Percentiles rank a stretch among this genome's conserved stretches.
These are phyloP conservation scores for Melolontha melolontha DNA, from an alignment of 2,888 invertebrate species.

Conservation along the genomic window DNA sequence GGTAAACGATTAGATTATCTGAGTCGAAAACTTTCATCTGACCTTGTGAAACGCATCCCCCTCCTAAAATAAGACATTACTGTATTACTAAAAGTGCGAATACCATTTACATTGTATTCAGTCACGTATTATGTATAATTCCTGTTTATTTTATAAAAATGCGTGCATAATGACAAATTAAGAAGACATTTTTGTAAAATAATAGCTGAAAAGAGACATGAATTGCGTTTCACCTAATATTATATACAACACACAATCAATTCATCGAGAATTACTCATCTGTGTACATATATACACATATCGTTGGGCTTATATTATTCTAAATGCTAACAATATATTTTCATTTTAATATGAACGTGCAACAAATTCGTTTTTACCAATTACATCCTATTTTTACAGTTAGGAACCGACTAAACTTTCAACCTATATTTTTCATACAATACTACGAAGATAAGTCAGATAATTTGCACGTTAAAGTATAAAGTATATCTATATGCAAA, in stretches of 20 bases:
- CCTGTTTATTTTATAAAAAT: too few relatives aligned
- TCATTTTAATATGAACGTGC: conserved; percentile 5
- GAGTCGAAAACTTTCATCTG: too few relatives aligned
- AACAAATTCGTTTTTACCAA: conserved; percentile 9
- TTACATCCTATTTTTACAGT: not conserved
- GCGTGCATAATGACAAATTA: not conserved
- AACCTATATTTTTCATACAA: not conserved
- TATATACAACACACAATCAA: too few relatives aligned
- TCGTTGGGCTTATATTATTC: not conserved
- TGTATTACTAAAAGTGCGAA: too few relatives aligned
- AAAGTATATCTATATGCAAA: too few relatives aligned
- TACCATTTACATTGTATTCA: too few relatives aligned
- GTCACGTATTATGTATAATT: too few relatives aligned
- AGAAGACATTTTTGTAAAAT: not conserved
- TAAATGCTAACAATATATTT: not conserved
- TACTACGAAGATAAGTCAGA: not conserved
- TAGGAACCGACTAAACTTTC: conserved; percentile 6
- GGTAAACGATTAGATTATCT: too few relatives aligned
- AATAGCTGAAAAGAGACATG: not conserved
- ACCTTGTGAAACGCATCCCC: too few relatives aligned
- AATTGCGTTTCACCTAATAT: conserved; percentile 10
- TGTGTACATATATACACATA: too few relatives aligned
- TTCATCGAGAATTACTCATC: too few relatives aligned
- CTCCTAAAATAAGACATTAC: too few relatives aligned
- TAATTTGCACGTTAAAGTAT: not conserved